These are phyloP conservation scores for Sycophila texana DNA, from an alignment of 2,888 invertebrate species.

Conservation along the genomic window DNA sequence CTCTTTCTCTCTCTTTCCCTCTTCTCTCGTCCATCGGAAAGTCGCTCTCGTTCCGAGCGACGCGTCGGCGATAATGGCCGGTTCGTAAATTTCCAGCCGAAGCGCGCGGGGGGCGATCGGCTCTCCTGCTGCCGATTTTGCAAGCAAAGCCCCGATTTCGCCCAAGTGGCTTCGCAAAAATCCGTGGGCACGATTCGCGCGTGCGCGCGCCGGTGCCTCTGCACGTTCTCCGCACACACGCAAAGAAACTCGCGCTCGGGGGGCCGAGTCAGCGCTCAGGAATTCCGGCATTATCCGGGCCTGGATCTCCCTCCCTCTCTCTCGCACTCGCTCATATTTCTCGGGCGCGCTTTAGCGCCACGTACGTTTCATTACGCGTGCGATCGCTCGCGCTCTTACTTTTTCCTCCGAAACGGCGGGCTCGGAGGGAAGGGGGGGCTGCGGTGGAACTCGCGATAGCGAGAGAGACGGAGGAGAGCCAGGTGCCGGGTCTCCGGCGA, in stretches of 20 bases:
- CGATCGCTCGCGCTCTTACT: too few species aligned
- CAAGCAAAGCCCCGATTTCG: not conserved
- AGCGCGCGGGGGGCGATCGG: not conserved
- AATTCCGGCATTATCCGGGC: slow-evolving; percentile 59
- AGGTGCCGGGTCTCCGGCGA: too few species aligned
- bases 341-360: slow-evolving; percentile 43
- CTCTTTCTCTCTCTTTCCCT: too few species aligned
- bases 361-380: slow-evolving; percentile 19
- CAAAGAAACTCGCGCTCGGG: not conserved
- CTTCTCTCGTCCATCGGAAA: slow-evolving; percentile 27
- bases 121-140: not conserved
- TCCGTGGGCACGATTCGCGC: too few species aligned
- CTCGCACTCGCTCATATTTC: slow-evolving; percentile 34
- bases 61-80: slow-evolving; percentile 50
- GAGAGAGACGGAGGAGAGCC: too few species aligned
- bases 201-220: too few species aligned
- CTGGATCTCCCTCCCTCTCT: slow-evolving; percentile 47
- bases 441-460: not conserved
- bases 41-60: slow-evolving; percentile 18
- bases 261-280: slow-evolving; percentile 62
- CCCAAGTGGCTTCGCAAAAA: not conserved
- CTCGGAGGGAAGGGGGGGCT: slow-evolving; percentile 6
- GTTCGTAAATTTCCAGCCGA: slow-evolving; percentile 67
- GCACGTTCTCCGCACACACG: too few species aligned
- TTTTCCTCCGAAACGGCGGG: slow-evolving; percentile 19